Conservation (phyloP, 1,140 invertebrate genomes). For the Zaprionus capensis region DNA sequence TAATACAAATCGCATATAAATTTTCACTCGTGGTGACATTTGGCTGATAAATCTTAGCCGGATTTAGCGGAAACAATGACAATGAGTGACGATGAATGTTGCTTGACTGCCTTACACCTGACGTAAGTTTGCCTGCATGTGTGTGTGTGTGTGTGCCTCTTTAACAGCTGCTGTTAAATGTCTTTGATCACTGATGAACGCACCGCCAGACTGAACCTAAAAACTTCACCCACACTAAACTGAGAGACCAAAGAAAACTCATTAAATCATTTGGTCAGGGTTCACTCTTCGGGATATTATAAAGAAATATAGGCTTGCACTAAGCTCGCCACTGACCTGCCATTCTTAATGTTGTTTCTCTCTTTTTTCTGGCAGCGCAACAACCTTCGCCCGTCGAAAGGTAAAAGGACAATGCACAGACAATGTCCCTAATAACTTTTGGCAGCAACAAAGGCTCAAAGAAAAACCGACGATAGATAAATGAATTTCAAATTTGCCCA, state of each 20-base stretch:
- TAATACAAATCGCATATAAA: constrained; percentile 66
- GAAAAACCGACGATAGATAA: constrained; percentile 20
- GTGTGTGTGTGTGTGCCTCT: not conserved
- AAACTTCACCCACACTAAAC: constrained; percentile 43
- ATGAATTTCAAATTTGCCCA: constrained; percentile 58
- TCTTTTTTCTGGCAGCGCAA: not conserved
- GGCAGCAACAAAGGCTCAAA: constrained; percentile 50
- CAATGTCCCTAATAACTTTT: constrained; percentile 59
- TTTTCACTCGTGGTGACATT: constrained; percentile 70
- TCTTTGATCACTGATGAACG: constrained; percentile 68
- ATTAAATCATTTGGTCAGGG: constrained; percentile 68
- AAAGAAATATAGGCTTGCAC: constrained; percentile 62
- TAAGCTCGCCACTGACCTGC: constrained; percentile 41
- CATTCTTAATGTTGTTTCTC: constrained; percentile 1
- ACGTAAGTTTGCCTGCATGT: not conserved
- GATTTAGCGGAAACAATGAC: constrained; percentile 67
- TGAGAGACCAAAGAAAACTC: constrained; percentile 61
- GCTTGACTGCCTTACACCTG: constrained; percentile 33
- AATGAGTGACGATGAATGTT: constrained; percentile 28
- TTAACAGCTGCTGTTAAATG: constrained; percentile 65
- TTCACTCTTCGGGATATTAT: constrained; percentile 1
- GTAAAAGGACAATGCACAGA: constrained; percentile 63
- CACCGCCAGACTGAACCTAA: constrained; percentile 3
- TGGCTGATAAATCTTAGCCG: constrained; percentile 77
- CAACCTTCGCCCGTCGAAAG: constrained; percentile 37